phyloP scores from a whole-genome alignment of 2,797 vertebrate genomes.

The Chromobotia macracanthus region DNA sequence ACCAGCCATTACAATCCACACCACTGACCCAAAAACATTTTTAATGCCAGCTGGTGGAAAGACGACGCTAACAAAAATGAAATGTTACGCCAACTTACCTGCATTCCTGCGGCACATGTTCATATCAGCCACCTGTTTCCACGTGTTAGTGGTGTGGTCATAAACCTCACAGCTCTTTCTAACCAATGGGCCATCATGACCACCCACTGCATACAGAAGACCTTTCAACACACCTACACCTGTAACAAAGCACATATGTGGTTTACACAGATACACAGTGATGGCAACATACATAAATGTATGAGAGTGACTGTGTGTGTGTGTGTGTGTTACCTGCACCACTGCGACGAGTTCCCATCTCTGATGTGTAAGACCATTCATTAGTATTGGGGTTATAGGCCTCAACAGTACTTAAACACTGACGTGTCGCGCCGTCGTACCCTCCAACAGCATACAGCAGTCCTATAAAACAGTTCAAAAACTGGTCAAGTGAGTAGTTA shows the following conservation, averaged over 20 bases:
- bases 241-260: constrained; percentile 60
- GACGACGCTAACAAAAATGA: no score
- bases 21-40: not conserved
- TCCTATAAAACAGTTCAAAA: constrained; percentile 71
- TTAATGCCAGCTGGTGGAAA: not conserved
- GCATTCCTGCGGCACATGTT: constrained; percentile 99
- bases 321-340: constrained; percentile 83
- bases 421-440: constrained; percentile 95
- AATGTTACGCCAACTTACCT: constrained; percentile 73
- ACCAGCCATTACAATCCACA: not conserved
- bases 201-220: constrained; percentile 93
- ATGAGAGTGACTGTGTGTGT: not conserved
- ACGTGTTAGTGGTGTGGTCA: constrained; percentile 84
- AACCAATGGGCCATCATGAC: constrained; percentile 95
- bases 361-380: constrained; percentile 90
- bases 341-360: constrained; percentile 95
- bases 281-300: not conserved
- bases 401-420: constrained; percentile 96
- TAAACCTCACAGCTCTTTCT: constrained; percentile 97
- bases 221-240: constrained; percentile 96
- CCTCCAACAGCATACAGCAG: constrained; percentile 94
- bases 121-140: constrained; percentile 97
- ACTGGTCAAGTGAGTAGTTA: not conserved
- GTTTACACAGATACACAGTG: constrained; percentile 1
- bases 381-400: constrained; percentile 89